These are phyloP conservation scores for Pheucticus melanocephalus DNA, from an alignment of 2,113 vertebrate species.

Conservation along the genomic window DNA sequence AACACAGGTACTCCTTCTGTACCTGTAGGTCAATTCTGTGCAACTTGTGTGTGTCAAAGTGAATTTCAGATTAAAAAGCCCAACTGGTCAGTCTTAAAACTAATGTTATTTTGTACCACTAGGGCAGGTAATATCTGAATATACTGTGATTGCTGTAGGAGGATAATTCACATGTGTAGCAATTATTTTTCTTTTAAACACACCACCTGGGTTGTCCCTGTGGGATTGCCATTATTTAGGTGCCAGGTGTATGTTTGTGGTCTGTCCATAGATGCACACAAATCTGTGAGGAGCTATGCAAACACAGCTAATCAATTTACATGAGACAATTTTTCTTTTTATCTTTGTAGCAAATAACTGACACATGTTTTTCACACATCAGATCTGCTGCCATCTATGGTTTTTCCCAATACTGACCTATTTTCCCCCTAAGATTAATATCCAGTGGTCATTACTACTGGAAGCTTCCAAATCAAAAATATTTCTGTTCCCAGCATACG, in stretches of 20 bases:
- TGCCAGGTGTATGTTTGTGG: not conserved
- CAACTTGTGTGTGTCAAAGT: not conserved
- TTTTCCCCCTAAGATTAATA: not conserved
- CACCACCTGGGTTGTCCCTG: not conserved
- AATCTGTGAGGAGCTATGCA: not conserved
- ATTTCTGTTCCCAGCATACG: not conserved
- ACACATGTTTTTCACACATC: not conserved
- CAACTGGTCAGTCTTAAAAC: not conserved
- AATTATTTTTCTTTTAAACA: not conserved
- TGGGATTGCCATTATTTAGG: not conserved
- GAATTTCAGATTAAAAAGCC: not conserved
- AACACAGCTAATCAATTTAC: not conserved
- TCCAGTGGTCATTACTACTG: not conserved
- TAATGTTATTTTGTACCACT: not conserved
- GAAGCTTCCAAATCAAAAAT: not conserved
- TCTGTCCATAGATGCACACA: not conserved
- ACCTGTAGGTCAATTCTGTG: not conserved
- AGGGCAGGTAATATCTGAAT: not conserved
- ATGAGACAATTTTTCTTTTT: not conserved
- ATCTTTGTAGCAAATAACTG: not conserved
- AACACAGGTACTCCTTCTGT: not conserved
- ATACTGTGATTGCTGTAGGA: not conserved
- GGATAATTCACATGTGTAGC: accelerated
- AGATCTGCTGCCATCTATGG: not conserved
- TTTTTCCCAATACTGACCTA: not conserved